A percentile compares a stretch with the other conserved stretches of the same genome.
Conservation (phyloP, 2,113 vertebrate species). For the Beaufortia kweichowensis region DNA sequence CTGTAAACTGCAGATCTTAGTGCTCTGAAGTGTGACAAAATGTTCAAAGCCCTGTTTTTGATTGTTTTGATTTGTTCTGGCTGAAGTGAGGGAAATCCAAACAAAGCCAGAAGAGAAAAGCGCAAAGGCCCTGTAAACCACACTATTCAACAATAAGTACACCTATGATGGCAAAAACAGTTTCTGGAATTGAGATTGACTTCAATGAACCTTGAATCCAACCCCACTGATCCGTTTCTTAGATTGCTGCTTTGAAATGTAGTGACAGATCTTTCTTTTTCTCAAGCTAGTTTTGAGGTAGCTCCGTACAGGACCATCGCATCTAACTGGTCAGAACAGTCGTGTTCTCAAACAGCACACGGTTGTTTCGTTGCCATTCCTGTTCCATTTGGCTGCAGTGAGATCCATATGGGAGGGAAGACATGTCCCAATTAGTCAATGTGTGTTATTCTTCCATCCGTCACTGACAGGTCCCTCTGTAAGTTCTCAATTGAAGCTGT, state of each 20-base stretch:
- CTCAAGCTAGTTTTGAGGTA: neutral
- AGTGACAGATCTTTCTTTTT: slow-evolving; percentile 11
- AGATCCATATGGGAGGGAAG: slow-evolving; percentile 3
- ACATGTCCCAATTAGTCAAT: slow-evolving; percentile 27
- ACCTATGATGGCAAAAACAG: slow-evolving; percentile 40
- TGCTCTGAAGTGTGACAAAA: slow-evolving; percentile 15
- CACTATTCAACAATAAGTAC: slow-evolving; percentile 41
- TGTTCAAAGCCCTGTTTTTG: neutral
- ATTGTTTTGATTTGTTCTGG: slow-evolving; percentile 14
- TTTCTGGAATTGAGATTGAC: slow-evolving; percentile 32
- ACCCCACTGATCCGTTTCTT: slow-evolving; percentile 41
- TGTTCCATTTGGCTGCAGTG: neutral
- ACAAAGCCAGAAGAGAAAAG: neutral
- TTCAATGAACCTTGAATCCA: slow-evolving; percentile 23
- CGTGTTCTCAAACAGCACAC: neutral
- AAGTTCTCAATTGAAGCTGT: neutral
- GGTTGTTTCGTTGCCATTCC: neutral
- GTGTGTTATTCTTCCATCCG: slow-evolving; percentile 16
- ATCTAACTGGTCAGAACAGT: too few relatives aligned
- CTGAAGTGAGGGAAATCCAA: slow-evolving; percentile 18
- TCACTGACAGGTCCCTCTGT: slow-evolving; percentile 10
- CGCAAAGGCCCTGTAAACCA: neutral
- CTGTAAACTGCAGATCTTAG: neutral
- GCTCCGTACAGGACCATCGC: too few relatives aligned
- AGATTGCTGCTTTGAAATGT: slow-evolving; percentile 7